Evolutionary conservation across 2,113 vertebrate species (phyloP), one percentile per base, ranked within the genome.

Genomic region (Apistogramma diplotaenia): DNA sequence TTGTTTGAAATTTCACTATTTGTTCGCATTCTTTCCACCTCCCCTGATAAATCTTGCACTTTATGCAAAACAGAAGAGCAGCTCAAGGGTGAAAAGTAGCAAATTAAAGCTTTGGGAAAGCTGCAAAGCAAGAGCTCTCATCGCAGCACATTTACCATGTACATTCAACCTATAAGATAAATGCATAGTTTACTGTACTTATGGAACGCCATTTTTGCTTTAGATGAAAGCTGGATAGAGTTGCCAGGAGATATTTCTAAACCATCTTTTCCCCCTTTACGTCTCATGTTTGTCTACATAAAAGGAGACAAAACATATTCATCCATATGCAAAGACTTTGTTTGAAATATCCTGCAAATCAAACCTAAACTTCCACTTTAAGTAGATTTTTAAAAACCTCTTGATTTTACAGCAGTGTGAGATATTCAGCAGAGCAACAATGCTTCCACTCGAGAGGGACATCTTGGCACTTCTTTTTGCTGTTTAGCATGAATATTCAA

Each of bases 1-100:
- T 91, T 89, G 79, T 91, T 93, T 86, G 82, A 87, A 88, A 89
- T 87, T 79, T 61, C 61, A 74, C 80, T 88, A 80, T 93, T 90
- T 92, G 90, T 87, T 91, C 53, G 13, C 62, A 70, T 85, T 83
- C 65, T 75, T 29, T 58, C 73, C 80, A 72, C 78, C 83, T 82
- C 82, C 89, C 85, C 77, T 57, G 87, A 81, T 74, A 83, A 86
- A 91, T 87, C 76, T 85, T 81, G 76, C 79, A 85, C 76, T 87
- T 80, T 89, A 89, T 93, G 91, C 91, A 87, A 90, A 89, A 85
- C 81, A 85, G 70, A 31, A 8, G 59, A 87, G 56, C 55, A 65
- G 88, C 82, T 90, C 89, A 85, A 83, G 85, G 86, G 88, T 82
- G 87, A 80, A 86, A 70, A 82, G 78, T 29, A 88, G 74, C 82